These are phyloP conservation scores for Dromius quadrimaculatus DNA, from an alignment of 2,888 invertebrate genomes.

Conservation along the genomic window DNA sequence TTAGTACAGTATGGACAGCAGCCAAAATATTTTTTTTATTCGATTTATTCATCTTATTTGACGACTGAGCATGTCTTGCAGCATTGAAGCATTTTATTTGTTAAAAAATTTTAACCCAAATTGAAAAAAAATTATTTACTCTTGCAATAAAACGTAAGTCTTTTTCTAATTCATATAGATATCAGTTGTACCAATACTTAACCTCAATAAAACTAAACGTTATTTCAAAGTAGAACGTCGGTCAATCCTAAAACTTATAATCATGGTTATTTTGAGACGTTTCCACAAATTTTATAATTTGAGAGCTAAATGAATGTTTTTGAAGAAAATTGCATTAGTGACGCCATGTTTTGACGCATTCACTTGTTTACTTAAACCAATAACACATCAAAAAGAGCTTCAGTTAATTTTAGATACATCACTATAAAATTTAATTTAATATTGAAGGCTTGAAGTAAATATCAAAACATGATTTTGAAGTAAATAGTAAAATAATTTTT, in stretches of 20 bases:
- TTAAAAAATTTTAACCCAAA: too few species aligned
- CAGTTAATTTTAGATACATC: neutral
- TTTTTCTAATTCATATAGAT: too few species aligned
- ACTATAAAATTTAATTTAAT: neutral
- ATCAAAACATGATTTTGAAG: neutral
- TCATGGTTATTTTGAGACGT: neutral
- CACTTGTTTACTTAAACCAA: constrained; percentile 9
- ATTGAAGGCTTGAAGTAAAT: neutral
- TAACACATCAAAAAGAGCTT: neutral
- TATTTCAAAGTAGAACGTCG: too few species aligned
- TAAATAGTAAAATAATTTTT: neutral
- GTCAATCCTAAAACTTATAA: too few species aligned
- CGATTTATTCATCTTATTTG: constrained; percentile 46
- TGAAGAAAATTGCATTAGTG: neutral
- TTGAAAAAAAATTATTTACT: too few species aligned
- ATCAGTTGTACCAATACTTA: too few species aligned
- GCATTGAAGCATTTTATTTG: too few species aligned
- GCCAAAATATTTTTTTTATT: constrained; percentile 47
- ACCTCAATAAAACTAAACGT: too few species aligned
- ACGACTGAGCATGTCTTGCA: too few species aligned
- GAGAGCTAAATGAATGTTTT: neutral
- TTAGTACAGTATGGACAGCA: constrained; percentile 9
- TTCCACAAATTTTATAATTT: constrained; percentile 8
- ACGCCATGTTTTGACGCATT: neutral
- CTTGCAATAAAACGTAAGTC: too few species aligned